Conservation (phyloP, 2,888 invertebrate species). For the Leuctra nigra region DNA sequence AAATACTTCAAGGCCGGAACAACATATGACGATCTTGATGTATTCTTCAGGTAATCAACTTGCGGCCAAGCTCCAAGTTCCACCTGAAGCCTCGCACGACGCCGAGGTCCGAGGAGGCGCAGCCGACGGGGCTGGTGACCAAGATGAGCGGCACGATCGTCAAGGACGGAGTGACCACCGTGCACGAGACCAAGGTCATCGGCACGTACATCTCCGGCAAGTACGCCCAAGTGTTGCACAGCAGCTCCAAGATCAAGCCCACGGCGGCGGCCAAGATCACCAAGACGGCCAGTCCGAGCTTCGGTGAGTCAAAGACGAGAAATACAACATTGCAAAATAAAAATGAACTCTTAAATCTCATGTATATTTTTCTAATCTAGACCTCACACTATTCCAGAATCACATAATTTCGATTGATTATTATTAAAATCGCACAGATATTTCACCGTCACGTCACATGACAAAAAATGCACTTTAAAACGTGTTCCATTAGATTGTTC, state of each 20-base stretch:
- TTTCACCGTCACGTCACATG: too few species aligned
- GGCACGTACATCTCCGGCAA: slow-evolving; percentile 83
- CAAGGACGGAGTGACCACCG: slow-evolving; percentile 73
- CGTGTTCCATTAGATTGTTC: too few species aligned
- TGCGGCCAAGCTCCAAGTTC: slow-evolving; percentile 60
- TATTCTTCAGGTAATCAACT: slow-evolving; percentile 51
- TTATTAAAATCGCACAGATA: too few species aligned
- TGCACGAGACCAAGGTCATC: slow-evolving; percentile 84
- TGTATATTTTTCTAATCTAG: too few species aligned
- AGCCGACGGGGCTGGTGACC: slow-evolving; percentile 74
- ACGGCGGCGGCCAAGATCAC: slow-evolving; percentile 50
- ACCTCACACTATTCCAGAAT: too few species aligned
- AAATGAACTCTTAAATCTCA: too few species aligned
- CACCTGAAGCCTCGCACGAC: slow-evolving; percentile 45
- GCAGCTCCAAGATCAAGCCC: slow-evolving; percentile 65
- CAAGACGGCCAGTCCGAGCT: slow-evolving; percentile 66
- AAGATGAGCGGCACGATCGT: slow-evolving; percentile 78
- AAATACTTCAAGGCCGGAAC: too few species aligned
- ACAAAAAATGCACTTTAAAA: too few species aligned
- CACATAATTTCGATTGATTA: too few species aligned
- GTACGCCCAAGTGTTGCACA: slow-evolving; percentile 81
- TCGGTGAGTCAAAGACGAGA: slow-evolving; percentile 41
- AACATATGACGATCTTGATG: too few species aligned
- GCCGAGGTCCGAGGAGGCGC: slow-evolving; percentile 51
- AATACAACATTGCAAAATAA: too few species aligned